Conservation (phyloP, 2,113 vertebrate species). For the Pampusana beccarii region DNA sequence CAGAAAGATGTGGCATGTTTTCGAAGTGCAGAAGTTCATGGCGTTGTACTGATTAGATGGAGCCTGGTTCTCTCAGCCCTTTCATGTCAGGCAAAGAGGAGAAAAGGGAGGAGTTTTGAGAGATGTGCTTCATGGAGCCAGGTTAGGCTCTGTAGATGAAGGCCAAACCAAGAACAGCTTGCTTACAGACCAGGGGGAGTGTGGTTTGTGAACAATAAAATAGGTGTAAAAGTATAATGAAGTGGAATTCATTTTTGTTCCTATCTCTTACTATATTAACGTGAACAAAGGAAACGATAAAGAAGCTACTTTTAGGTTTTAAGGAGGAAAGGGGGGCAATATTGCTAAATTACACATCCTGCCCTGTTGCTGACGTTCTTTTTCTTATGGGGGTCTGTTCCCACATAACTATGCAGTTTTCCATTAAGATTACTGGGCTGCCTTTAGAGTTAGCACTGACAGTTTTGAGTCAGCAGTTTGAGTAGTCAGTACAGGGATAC, state of each 20-base stretch:
- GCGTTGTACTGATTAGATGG: not conserved
- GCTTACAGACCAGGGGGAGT: not conserved
- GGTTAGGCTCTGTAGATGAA: not conserved
- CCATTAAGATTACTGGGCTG: not conserved
- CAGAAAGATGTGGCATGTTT: not conserved
- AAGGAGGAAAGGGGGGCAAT: not conserved
- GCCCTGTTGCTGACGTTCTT: not conserved
- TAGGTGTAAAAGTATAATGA: not conserved
- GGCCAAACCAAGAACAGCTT: not conserved
- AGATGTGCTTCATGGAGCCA: not conserved
- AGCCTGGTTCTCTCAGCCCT: not conserved
- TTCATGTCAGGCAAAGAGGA: not conserved
- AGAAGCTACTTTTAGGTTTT: not conserved
- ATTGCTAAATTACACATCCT: not conserved
- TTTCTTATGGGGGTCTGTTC: accelerated
- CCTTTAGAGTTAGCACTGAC: not conserved
- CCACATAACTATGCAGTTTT: not conserved
- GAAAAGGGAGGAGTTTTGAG: not conserved
- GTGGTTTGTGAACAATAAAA: not conserved
- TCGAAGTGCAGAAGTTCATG: not conserved
- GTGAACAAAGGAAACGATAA: not conserved
- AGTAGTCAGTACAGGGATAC: not conserved
- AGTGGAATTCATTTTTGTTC: not conserved
- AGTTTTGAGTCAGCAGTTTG: not conserved
- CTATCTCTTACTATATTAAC: not conserved